These are phyloP conservation scores for Noctua janthina DNA, from an alignment of 2,888 invertebrate species.

Conservation along the genomic window DNA sequence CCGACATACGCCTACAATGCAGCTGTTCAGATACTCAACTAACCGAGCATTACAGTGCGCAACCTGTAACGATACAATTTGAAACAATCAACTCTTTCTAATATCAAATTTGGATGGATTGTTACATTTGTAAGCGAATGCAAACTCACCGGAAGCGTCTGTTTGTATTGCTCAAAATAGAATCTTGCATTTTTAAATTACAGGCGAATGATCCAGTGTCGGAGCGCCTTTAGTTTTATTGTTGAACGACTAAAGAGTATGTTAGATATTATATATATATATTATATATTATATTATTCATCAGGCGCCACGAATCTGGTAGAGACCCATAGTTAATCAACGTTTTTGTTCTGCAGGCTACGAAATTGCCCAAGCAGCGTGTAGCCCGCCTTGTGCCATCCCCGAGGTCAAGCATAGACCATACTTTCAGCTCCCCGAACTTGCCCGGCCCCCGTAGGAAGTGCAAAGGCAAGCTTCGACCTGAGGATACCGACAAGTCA, in stretches of 20 bases:
- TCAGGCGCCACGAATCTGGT: too few relatives aligned
- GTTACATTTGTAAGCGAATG: background rate
- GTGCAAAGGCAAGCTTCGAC: slow-evolving; percentile 25
- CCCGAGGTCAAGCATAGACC: slow-evolving; percentile 67
- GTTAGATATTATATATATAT: too few relatives aligned
- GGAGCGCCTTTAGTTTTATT: background rate
- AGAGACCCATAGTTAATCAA: too few relatives aligned
- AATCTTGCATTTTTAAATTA: background rate
- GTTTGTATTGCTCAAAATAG: background rate
- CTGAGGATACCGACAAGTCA: slow-evolving; percentile 53
- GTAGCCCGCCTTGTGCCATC: slow-evolving; percentile 59
- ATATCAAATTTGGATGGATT: background rate
- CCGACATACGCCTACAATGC: background rate
- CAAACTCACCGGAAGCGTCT: background rate
- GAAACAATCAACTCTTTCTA: background rate
- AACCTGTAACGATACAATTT: background rate
- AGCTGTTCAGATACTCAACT: background rate
- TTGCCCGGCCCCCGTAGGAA: slow-evolving; percentile 48
- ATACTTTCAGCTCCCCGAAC: slow-evolving; percentile 73
- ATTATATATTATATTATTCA: too few relatives aligned
- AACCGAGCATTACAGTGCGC: background rate
- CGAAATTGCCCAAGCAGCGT: slow-evolving; percentile 64
- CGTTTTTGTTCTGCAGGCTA: slow-evolving; percentile 26
- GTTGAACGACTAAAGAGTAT: background rate
- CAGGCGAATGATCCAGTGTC: background rate